Evolutionary conservation across 2,888 invertebrate species (phyloP).

Genomic region (Cenopis cana): DNA sequence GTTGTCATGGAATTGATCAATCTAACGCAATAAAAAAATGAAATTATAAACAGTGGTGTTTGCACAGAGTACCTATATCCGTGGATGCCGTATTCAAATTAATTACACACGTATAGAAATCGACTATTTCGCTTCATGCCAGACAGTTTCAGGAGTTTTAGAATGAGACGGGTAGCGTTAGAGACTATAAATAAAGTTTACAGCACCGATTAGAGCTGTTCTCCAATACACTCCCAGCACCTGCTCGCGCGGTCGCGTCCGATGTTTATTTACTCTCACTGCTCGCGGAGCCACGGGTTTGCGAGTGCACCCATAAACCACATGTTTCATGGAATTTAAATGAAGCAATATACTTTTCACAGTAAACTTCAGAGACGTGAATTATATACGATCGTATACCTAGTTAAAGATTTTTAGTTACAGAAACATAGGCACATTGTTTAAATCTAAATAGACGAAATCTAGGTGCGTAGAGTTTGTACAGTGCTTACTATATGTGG

Average conservation of each 20-base stretch:
- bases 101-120: constrained; percentile 27
- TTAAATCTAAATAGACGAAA: neutral
- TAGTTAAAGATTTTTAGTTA: neutral
- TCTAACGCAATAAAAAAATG: too few species aligned
- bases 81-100: constrained; percentile 16
- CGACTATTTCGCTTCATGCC: constrained; percentile 14
- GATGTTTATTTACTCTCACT: constrained; percentile 22
- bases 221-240: constrained; percentile 25
- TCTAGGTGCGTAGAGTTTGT: neutral
- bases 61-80: neutral
- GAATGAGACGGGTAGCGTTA: constrained; percentile 37
- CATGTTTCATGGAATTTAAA: neutral
- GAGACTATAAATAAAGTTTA: constrained; percentile 43
- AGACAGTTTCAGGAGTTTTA: constrained; percentile 32
- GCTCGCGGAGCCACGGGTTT: neutral
- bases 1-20: too few species aligned
- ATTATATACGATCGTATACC: neutral
- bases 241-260: constrained; percentile 25
- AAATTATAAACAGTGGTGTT: neutral
- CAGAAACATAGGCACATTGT: neutral
- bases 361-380: neutral
- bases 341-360: neutral
- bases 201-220: constrained; percentile 32
- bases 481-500: constrained; percentile 32
- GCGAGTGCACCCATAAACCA: neutral